These are phyloP conservation scores for Callopanchax toddi DNA, from an alignment of 2,113 vertebrate genomes.

Conservation along the genomic window DNA sequence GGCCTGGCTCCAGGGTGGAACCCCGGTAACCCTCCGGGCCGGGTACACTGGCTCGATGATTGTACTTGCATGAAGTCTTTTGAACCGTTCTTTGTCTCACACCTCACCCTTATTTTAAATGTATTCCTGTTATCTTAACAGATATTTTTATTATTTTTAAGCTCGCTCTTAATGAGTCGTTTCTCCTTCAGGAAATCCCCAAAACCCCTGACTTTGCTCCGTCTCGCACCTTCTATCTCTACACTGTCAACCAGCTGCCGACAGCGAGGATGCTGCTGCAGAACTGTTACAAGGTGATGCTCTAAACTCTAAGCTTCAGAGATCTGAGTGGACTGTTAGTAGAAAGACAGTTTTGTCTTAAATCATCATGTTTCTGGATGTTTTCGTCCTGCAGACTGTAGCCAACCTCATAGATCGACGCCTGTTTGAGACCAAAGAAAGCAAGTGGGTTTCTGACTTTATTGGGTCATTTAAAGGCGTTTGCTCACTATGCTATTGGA, in stretches of 20 bases:
- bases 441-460: slow-evolving; percentile 86
- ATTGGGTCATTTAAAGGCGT: background rate
- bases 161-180: background rate
- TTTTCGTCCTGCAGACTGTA: slow-evolving; percentile 81
- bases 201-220: slow-evolving; percentile 95
- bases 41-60: too few species aligned
- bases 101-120: too few species aligned
- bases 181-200: slow-evolving; percentile 87
- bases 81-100: too few species aligned
- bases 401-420: slow-evolving; percentile 92
- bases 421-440: slow-evolving; percentile 90
- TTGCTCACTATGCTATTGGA: background rate
- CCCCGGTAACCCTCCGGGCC: too few species aligned
- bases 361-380: slow-evolving; percentile 5
- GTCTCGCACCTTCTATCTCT: slow-evolving; percentile 94
- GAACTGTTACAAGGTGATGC: slow-evolving; percentile 89
- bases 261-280: slow-evolving; percentile 89
- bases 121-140: too few species aligned
- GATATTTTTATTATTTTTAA: too few species aligned
- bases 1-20: too few species aligned
- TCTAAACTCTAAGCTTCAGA: background rate
- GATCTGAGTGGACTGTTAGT: background rate
- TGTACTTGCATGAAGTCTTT: too few species aligned
- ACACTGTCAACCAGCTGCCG: slow-evolving; percentile 85
- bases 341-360: background rate